Evolutionary conservation across 2,797 vertebrate genomes (phyloP), one percentile per base, ranked within the genome.

Genomic region (Rhabdomys pumilio): DNA sequence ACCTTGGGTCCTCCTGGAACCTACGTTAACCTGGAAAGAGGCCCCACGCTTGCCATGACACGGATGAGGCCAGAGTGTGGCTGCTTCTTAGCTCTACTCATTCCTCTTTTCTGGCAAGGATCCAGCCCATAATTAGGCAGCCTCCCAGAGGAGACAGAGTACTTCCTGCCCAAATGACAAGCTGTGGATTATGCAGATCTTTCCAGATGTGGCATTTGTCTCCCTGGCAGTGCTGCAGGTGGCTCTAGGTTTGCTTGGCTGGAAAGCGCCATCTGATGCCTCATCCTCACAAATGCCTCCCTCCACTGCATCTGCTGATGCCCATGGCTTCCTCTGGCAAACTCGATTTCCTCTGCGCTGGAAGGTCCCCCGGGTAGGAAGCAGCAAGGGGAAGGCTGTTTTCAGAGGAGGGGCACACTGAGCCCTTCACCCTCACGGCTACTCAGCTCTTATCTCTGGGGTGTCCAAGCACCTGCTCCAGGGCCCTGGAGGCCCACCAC

Each of bases 191-290:
- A 76, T 11, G 94, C 93, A 59, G 94, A 22, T 97, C 97, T 87
- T 67, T 96, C 97, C 97, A 95, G 96, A 90, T 91, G 91, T 82
- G 97, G 88, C 91, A 76, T 95, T 97, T 95, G 91, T 80, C 81
- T 95, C 90, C 94, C 61, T 97, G 95, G 96, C 82, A 93, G 2
- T 76, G 91, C 29, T 83, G 89, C 14, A n/a, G 91, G 95, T 96
- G 97, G 91, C 97, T 96, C 38, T n/a, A 19, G 59, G 69, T 80
- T 81, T 38, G 59, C 97, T 93, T 73, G 93, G 87, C 84, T 72
- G 80, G 82, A 87, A 94, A 76, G 92, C 55, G 81, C 80, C 76
- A 55, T 19, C 92, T 93, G 94, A 90, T 4, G 9, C 87, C 89
- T 41, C n/a, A 72, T 83, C 69, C 97, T 77, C 88, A 61, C 88